Conservation (phyloP, 2,888 invertebrate species). For the Hypomecis punctinalis region DNA sequence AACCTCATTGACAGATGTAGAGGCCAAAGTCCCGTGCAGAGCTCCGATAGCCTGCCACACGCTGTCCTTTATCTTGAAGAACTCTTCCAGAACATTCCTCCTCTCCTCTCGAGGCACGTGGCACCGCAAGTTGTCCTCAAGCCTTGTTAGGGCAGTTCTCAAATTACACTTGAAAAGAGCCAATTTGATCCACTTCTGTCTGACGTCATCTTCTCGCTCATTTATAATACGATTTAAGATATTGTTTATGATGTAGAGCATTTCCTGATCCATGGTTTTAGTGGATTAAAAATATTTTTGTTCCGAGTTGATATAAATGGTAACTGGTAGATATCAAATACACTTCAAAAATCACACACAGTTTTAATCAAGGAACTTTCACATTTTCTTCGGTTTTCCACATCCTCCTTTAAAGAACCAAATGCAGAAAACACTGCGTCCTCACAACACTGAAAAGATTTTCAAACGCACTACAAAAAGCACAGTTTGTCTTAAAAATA, state of each 20-base stretch:
- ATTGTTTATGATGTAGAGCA: constrained; percentile 46
- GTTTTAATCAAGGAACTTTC: too few relatives aligned
- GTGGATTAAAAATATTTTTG: too few relatives aligned
- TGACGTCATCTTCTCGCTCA: constrained; percentile 48
- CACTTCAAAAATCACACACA: too few relatives aligned
- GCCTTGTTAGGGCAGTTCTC: constrained; percentile 56
- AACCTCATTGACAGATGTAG: constrained; percentile 49
- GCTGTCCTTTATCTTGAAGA: constrained; percentile 60
- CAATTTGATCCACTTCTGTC: constrained; percentile 70
- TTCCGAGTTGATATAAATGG: too few relatives aligned
- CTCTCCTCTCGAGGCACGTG: constrained; percentile 51
- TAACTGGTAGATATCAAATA: too few relatives aligned
- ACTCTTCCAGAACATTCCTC: constrained; percentile 55
- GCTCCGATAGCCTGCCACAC: constrained; percentile 71
- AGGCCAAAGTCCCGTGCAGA: constrained; percentile 63
- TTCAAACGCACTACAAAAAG: too few relatives aligned
- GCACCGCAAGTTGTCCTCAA: constrained; percentile 57
- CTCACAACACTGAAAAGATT: too few relatives aligned
- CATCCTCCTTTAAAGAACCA: too few relatives aligned
- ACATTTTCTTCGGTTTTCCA: too few relatives aligned
- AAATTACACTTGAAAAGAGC: constrained; percentile 63
- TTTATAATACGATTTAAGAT: constrained; percentile 54
- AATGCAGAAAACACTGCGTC: too few relatives aligned
- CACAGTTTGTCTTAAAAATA: too few relatives aligned
- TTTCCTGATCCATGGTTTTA: constrained; percentile 18